These are phyloP conservation scores for Parnassius glacialis DNA, from an alignment of 2,888 invertebrate genomes.

Conservation along the genomic window DNA sequence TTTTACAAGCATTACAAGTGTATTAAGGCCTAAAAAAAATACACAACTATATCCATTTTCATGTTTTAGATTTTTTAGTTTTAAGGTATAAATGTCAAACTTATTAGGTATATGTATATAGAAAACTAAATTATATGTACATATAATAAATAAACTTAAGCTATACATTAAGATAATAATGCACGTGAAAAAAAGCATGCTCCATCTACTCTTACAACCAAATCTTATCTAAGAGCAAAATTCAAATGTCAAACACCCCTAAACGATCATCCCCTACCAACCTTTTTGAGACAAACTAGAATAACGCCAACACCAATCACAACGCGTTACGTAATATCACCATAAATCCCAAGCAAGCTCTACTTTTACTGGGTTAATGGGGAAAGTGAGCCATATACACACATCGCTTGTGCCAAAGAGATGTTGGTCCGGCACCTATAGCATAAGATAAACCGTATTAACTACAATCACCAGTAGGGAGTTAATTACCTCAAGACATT, in stretches of 20 bases:
- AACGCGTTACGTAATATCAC: slow-evolving; percentile 49
- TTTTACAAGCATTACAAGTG: slow-evolving; percentile 4
- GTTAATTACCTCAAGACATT: slow-evolving; percentile 81
- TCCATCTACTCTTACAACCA: slow-evolving; percentile 23
- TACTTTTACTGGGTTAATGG: slow-evolving; percentile 61
- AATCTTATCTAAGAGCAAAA: slow-evolving; percentile 22
- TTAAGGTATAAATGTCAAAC: no score
- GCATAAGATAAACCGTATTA: slow-evolving; percentile 64
- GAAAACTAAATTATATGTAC: background rate
- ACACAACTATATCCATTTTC: no score
- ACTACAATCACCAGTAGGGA: slow-evolving; percentile 78
- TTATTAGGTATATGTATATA: no score
- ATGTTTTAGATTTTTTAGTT: no score
- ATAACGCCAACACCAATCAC: slow-evolving; percentile 59
- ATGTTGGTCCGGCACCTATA: slow-evolving; percentile 49
- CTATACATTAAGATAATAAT: background rate
- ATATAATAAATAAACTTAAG: background rate
- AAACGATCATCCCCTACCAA: slow-evolving; percentile 30
- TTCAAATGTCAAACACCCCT: slow-evolving; percentile 28
- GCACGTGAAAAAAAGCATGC: slow-evolving; percentile 26
- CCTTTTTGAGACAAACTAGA: slow-evolving; percentile 28
- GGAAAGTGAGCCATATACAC: slow-evolving; percentile 41
- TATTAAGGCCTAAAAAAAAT: background rate
- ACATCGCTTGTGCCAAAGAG: slow-evolving; percentile 32
- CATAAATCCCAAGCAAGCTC: slow-evolving; percentile 72